phyloP scores from a whole-genome alignment of 2,797 vertebrate species.

The Crypturellus tataupa region DNA sequence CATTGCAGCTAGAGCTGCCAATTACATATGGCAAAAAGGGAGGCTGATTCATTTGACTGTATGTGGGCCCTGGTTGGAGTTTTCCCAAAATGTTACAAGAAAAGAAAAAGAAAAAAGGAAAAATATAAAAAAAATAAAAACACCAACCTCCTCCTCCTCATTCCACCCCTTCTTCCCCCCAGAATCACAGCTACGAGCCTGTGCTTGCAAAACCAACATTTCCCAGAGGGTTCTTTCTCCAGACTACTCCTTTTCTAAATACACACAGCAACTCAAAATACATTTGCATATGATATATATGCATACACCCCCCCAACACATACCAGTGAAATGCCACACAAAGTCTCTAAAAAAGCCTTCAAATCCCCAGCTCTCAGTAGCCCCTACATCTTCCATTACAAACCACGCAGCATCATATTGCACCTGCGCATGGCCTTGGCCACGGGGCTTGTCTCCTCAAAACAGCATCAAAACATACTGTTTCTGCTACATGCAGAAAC shows the following conservation, averaged over 20 bases:
- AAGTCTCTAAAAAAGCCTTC: not conserved
- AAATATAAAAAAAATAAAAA: conserved; percentile 54
- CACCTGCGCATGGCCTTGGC: not conserved
- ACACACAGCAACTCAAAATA: conserved; percentile 22
- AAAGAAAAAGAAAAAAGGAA: not conserved
- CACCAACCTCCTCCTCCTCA: conserved; percentile 58
- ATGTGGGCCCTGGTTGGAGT: conserved; percentile 66
- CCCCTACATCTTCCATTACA: not conserved
- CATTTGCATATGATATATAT: not conserved
- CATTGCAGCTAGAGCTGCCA: conserved; percentile 72
- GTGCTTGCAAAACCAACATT: conserved; percentile 3
- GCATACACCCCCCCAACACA: not conserved
- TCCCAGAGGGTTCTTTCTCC: conserved; percentile 47
- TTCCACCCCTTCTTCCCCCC: conserved; percentile 47
- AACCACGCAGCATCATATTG: fast-evolving
- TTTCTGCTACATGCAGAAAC: not conserved
- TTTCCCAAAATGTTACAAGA: conserved; percentile 42
- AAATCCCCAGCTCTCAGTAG: not conserved
- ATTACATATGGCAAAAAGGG: conserved; percentile 42
- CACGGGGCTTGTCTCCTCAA: not conserved
- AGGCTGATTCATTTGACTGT: conserved; percentile 60
- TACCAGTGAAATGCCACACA: not conserved
- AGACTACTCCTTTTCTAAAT: conserved; percentile 49
- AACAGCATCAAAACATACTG: not conserved
- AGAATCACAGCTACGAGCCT: conserved; percentile 7